Percentiles rank a stretch among this genome's conserved stretches.
phyloP scores from a whole-genome alignment of 2,888 invertebrate species.

The Conistra vaccinii region DNA sequence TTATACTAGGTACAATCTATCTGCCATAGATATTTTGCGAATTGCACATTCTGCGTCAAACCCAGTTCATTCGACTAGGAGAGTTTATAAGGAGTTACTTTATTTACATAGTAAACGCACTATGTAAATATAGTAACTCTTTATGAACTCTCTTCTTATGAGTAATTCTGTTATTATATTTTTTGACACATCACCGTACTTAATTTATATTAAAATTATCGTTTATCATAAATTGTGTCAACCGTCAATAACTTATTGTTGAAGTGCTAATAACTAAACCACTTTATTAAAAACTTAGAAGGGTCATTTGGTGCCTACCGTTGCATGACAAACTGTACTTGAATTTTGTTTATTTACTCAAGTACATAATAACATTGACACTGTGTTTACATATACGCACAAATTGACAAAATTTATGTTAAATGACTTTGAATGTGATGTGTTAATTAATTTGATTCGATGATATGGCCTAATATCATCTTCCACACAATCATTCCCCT shows the following conservation, averaged over 20 bases:
- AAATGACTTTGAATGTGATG: conserved; percentile 43
- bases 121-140: not conserved
- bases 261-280: conserved; percentile 32
- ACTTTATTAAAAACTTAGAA: conserved; percentile 4
- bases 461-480: no score
- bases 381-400: conserved; percentile 50
- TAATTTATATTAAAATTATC: no score
- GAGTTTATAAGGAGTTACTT: not conserved
- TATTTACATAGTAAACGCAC: not conserved
- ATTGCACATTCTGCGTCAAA: no score
- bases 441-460: conserved; percentile 49
- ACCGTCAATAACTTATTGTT: not conserved
- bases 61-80: not conserved
- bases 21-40: no score
- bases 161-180: not conserved
- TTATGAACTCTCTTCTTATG: no score
- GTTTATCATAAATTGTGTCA: not conserved
- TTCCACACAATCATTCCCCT: not conserved
- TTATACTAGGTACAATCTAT: not conserved
- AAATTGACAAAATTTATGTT: conserved; percentile 43
- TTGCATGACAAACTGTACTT: conserved; percentile 25
- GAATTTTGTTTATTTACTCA: conserved; percentile 37
- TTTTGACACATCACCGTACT: no score
- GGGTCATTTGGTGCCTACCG: conserved; percentile 15
- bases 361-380: conserved; percentile 55